These are phyloP conservation scores for Sepiola atlantica DNA, from an alignment of 2,888 invertebrate genomes.

Conservation along the genomic window DNA sequence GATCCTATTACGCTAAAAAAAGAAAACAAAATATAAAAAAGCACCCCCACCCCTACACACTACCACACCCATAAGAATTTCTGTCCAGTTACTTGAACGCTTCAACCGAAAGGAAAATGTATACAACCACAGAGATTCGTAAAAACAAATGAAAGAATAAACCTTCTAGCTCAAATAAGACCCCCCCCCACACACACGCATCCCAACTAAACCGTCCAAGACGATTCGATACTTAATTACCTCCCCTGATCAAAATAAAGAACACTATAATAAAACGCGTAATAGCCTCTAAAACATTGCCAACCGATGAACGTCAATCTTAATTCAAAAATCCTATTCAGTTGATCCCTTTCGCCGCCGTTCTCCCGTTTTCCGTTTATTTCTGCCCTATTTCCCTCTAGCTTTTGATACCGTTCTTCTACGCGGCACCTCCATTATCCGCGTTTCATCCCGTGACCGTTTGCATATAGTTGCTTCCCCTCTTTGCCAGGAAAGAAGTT, in stretches of 20 bases:
- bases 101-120: not conserved
- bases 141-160: not conserved
- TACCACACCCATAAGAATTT: not conserved
- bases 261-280: not conserved
- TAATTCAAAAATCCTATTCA: not conserved
- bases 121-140: not conserved
- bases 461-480: not conserved
- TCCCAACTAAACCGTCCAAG: not conserved
- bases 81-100: not conserved
- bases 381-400: not conserved
- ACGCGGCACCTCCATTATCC: not conserved
- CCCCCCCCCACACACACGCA: not conserved
- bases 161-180: not conserved
- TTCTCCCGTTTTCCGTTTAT: not conserved
- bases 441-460: not conserved
- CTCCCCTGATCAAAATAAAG: slow-evolving; percentile 16
- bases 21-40: not conserved
- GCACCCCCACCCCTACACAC: too few species aligned
- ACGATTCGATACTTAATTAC: not conserved
- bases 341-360: not conserved
- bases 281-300: not conserved
- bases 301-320: slow-evolving; percentile 20
- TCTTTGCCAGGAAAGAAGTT: slow-evolving; percentile 15
- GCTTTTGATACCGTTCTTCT: not conserved
- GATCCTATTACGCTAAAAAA: not conserved